Percentiles rank a stretch among this genome's conserved stretches.
phyloP scores from a whole-genome alignment of 2,797 vertebrate species.

The Eulemur coronatus region DNA sequence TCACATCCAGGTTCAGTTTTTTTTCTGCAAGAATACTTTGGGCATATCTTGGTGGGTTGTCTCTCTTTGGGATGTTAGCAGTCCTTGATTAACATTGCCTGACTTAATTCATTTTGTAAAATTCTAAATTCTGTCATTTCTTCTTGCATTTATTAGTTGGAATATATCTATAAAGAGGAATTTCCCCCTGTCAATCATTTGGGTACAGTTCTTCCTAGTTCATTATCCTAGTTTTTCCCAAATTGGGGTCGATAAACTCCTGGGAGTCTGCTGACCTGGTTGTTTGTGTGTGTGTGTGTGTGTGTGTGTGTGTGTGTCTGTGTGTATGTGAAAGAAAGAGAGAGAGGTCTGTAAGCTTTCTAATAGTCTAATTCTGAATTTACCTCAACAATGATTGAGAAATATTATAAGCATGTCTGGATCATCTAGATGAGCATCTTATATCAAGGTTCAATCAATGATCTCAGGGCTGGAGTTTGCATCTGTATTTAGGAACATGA shows the following conservation, averaged over 20 bases:
- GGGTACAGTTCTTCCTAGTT: not conserved
- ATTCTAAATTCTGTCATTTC: conserved; percentile 10
- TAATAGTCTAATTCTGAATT: not conserved
- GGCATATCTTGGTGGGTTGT: not conserved
- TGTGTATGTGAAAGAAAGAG: not conserved
- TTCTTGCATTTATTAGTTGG: not conserved
- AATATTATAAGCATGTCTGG: not conserved
- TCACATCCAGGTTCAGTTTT: not conserved
- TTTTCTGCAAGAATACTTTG: not conserved
- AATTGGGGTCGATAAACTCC: not conserved
- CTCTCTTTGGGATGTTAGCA: not conserved
- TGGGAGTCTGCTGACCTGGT: not conserved
- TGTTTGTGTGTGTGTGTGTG: not conserved
- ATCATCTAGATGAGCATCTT: not conserved
- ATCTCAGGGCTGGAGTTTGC: not conserved
- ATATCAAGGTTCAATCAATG: not conserved
- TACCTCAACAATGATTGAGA: not conserved
- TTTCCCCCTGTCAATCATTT: not conserved
- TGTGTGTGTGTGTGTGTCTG: not conserved
- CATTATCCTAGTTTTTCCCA: not conserved
- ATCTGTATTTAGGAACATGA: not conserved
- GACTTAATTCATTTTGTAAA: not conserved
- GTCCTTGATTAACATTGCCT: not conserved
- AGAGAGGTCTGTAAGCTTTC: not conserved
- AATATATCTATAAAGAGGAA: not conserved